phyloP scores from a whole-genome alignment of 2,113 vertebrate species.

The Pelusios castaneus region DNA sequence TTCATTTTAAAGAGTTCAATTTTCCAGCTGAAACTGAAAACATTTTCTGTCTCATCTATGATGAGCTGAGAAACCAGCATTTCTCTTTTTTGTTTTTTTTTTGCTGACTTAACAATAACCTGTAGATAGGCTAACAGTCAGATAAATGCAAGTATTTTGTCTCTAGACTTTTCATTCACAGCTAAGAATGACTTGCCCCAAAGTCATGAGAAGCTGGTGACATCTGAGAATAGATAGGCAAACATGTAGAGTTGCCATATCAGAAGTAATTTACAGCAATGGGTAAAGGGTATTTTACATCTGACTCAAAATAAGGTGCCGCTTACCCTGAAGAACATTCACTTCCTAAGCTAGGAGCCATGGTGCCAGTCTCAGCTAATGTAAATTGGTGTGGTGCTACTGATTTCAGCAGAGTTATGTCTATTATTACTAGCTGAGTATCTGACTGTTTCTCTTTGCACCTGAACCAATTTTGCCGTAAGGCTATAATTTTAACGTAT shows the following conservation, averaged over 20 bases:
- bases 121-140: neutral
- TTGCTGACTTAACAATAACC: constrained; percentile 72
- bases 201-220: neutral
- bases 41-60: constrained; percentile 71
- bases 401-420: neutral
- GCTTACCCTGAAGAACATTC: constrained; percentile 7
- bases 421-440: neutral
- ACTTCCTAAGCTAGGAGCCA: neutral
- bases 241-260: rapidly evolving
- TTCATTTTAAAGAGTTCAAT: constrained; percentile 71
- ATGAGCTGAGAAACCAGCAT: constrained; percentile 75
- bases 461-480: neutral
- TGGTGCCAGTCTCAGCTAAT: rapidly evolving
- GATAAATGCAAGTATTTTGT: neutral
- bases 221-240: neutral
- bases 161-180: rapidly evolving
- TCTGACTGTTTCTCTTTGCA: neutral
- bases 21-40: constrained; percentile 86
- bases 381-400: neutral
- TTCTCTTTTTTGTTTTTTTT: constrained; percentile 7
- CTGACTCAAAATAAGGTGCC: constrained; percentile 16
- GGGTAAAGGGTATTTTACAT: neutral
- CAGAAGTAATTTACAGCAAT: neutral
- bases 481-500: neutral
- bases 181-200: neutral